Evolutionary conservation across 92 coral and sea anemone species (phyloP), one percentile per base, ranked within the genome.

Genomic region (Porites evermanni): DNA sequence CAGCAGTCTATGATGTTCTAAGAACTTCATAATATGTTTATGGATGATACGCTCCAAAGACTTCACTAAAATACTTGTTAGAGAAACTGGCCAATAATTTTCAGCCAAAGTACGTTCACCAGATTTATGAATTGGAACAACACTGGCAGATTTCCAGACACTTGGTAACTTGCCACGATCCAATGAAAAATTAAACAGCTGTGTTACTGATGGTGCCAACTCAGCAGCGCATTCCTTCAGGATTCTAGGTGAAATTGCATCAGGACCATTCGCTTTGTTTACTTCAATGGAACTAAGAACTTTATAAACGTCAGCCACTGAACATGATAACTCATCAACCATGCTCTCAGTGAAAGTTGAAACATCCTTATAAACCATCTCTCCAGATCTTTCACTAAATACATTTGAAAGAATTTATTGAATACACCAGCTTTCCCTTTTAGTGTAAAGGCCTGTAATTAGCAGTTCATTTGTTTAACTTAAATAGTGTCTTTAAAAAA

Each of bases 151-250:
- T 29, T 29, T 29, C 32, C 32, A 29, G 32, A 29, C 32, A 29
- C 32, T 29, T 29, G 32, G 32, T 29, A 29, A 29, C 32, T 29
- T 29, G 32, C 2, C 32, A 29, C 2, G 50, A 18, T 26, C 84
- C 84, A 80, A 67, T 21, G 84, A 66, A 52, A 80, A 80, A 80
- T 80, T 80, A 66, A 80, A 80, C 72, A 80, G 75, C 74, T 67
- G 59, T 66, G 75, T 38, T 44, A 80, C 24, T 12, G 32, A 29
- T 29, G 32, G 32, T 29, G 32, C 32, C 32, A 29, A 29, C 32
- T 29, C 32, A 29, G 32, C 32, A 29, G 2, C 32, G 1, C 32
- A 29, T 29, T 29, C 32, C 32, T 29, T 29, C 32, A 29, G 32
- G 2, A 29, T 29, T 29, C 32, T 0, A 29, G 32, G 32, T 29